phyloP scores from a whole-genome alignment of 2,113 vertebrate genomes.

The Chionis minor region DNA sequence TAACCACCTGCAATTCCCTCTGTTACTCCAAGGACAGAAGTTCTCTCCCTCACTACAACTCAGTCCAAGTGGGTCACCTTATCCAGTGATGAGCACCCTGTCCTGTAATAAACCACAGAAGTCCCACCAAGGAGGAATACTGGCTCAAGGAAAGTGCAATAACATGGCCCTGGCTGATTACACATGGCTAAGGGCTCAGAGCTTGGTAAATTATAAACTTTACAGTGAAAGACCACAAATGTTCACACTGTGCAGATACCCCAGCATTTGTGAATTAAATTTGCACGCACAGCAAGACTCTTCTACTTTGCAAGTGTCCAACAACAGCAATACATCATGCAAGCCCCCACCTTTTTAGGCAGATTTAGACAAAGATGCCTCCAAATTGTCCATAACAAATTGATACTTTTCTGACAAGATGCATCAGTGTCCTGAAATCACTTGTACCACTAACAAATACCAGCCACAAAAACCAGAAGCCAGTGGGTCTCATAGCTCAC shows the following conservation, averaged over 20 bases:
- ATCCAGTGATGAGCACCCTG: not conserved
- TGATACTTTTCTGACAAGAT: not conserved
- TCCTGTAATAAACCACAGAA: not conserved
- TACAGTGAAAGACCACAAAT: not conserved
- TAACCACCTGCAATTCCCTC: not conserved
- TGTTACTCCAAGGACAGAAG: not conserved
- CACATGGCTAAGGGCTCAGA: not conserved
- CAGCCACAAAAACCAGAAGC: not conserved
- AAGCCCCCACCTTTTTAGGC: not conserved
- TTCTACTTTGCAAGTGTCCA: not conserved
- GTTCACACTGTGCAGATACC: not conserved
- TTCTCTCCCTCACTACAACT: accelerated
- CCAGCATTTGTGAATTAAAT: not conserved
- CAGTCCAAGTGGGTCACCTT: not conserved
- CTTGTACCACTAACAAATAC: not conserved
- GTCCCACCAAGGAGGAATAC: not conserved
- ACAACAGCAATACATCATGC: not conserved
- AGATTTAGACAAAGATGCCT: not conserved
- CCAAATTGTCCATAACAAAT: not conserved
- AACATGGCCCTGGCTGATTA: not conserved
- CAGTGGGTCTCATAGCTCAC: not conserved
- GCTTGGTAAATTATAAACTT: not conserved
- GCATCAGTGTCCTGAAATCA: not conserved
- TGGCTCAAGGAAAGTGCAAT: not conserved
- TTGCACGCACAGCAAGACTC: not conserved